A percentile compares a stretch with the other conserved stretches of the same genome.
phyloP scores from a whole-genome alignment of 2,797 vertebrate genomes.

The Mionectes olivaceus region DNA sequence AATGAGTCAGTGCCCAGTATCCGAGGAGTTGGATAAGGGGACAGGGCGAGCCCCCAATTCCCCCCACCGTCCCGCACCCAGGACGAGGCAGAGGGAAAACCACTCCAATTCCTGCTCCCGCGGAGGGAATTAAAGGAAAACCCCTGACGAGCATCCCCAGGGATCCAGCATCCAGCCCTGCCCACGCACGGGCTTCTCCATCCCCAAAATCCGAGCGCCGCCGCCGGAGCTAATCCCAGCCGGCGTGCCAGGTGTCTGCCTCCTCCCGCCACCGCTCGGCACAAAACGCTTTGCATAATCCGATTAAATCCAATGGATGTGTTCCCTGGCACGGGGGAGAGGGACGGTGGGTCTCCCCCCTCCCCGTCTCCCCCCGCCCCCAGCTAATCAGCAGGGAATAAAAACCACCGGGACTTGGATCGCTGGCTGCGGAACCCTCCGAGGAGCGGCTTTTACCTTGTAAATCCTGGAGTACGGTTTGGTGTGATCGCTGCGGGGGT shows the following conservation, averaged over 20 bases:
- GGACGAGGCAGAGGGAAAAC: not conserved
- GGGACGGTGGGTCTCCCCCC: not conserved
- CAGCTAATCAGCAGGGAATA: not conserved
- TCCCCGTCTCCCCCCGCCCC: not conserved
- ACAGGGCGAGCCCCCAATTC: not conserved
- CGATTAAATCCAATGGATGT: not conserved
- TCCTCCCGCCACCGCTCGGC: not conserved
- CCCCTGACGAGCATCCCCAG: rapidly evolving
- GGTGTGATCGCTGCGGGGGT: not conserved
- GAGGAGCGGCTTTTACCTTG: not conserved
- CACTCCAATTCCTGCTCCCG: not conserved
- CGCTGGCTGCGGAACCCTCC: not conserved
- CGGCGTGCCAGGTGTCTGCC: not conserved
- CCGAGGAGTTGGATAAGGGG: rapidly evolving
- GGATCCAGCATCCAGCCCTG: not conserved
- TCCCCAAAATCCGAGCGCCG: not conserved
- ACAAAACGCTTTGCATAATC: not conserved
- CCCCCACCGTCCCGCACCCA: not conserved
- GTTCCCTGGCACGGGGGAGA: not conserved
- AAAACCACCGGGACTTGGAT: not conserved
- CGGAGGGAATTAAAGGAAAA: not conserved
- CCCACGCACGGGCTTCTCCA: not conserved
- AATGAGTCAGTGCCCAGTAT: rapidly evolving
- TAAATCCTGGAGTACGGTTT: not conserved
- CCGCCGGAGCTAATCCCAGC: not conserved